Percentiles rank a stretch among this genome's conserved stretches.
Conservation (phyloP, 2,797 vertebrate genomes). For the Pipistrellus pipistrellus region DNA sequence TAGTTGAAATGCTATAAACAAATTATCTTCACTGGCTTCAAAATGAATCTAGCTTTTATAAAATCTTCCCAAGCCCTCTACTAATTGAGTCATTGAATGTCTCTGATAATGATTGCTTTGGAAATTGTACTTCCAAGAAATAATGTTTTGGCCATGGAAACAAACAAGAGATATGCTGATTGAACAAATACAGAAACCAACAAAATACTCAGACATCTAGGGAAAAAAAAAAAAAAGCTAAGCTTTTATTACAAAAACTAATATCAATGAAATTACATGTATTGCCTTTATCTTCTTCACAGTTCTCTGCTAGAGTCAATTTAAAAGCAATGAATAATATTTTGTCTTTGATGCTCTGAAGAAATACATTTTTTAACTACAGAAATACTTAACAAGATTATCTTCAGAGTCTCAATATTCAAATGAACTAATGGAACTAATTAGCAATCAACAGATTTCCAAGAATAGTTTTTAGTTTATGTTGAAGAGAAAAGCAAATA, state of each 20-base stretch:
- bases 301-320: conserved; percentile 8
- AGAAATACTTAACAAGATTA: conserved; percentile 72
- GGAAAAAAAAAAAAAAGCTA: neutral
- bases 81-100: conserved; percentile 41
- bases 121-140: conserved; percentile 45
- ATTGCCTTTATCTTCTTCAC: conserved; percentile 42
- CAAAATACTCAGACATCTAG: neutral
- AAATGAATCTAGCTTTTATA: conserved; percentile 33
- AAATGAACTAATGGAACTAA: conserved; percentile 60
- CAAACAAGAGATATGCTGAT: neutral
- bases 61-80: neutral
- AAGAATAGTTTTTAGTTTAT: conserved; percentile 42
- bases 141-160: neutral
- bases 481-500: conserved; percentile 32
- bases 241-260: conserved; percentile 28
- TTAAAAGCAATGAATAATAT: conserved; percentile 66
- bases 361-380: conserved; percentile 36
- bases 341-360: conserved; percentile 58
- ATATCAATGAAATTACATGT: conserved; percentile 6
- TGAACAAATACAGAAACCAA: conserved; percentile 4
- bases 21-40: neutral
- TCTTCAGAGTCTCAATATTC: conserved; percentile 26
- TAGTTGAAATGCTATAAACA: neutral
- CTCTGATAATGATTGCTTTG: neutral
- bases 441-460: conserved; percentile 37